phyloP scores from a whole-genome alignment of 2,797 vertebrate genomes.

The Anguilla obscura region DNA sequence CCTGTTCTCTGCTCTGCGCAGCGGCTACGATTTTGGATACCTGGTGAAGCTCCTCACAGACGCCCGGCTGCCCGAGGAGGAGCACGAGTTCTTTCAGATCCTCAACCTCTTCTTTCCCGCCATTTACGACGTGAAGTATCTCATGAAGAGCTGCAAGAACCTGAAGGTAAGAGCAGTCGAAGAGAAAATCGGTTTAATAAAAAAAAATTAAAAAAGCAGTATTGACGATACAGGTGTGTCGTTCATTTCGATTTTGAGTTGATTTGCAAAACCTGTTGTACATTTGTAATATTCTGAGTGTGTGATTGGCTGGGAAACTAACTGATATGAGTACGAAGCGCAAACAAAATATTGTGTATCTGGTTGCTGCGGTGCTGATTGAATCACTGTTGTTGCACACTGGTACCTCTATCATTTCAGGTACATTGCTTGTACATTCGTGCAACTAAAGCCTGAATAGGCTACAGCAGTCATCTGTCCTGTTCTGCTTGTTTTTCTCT shows the following conservation, averaged over 20 bases:
- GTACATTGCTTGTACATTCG: not conserved
- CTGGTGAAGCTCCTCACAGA: constrained; percentile 97
- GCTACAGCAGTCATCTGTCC: too few relatives aligned
- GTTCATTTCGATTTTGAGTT: not conserved
- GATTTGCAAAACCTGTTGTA: not conserved
- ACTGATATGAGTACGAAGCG: not conserved
- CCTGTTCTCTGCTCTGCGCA: constrained; percentile 51
- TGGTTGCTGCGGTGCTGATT: not conserved
- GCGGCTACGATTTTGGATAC: constrained; percentile 98
- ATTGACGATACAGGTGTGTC: too few relatives aligned
- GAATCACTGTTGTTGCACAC: not conserved
- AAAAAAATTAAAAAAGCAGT: not conserved
- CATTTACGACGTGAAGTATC: constrained; percentile 97
- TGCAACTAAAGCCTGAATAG: not conserved
- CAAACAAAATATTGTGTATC: too few relatives aligned
- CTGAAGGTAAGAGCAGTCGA: constrained; percentile 80
- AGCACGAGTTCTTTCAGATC: constrained; percentile 98
- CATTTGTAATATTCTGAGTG: not conserved
- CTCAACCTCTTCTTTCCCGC: constrained; percentile 97
- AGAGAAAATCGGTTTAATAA: not conserved
- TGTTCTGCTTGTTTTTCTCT: too few relatives aligned
- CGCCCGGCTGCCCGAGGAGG: constrained; percentile 91
- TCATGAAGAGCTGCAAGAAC: constrained; percentile 99
- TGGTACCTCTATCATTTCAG: not conserved
- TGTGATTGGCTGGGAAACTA: not conserved